Evolutionary conservation across 2,888 invertebrate genomes (phyloP), one percentile per base, ranked within the genome.

Genomic region (Lagria hirta): DNA sequence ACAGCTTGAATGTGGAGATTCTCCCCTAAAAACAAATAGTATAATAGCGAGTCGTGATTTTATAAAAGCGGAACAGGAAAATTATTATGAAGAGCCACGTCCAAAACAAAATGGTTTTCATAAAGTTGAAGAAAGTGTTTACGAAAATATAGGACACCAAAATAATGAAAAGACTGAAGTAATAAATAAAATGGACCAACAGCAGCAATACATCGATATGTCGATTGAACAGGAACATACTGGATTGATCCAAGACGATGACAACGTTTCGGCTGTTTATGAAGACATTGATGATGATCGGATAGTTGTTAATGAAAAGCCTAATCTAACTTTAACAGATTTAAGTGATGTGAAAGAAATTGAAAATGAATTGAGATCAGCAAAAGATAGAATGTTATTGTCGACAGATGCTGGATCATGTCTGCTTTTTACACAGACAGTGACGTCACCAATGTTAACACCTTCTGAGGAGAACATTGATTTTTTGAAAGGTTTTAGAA

Each of bases 401-500:
- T 65, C 66, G 7, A 67, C 69, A 2, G 72, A 73, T 38, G 69
- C 66, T 22, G 61, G 66, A 1, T 65, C 71, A 3, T 68, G 68
- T 43, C 48, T 72, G 15, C 59, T 73, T 4, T 73, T 72, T 47
- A 72, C 72, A 1, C 73, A 73, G 58, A 73, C 73, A 1, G 70
- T 73, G 10, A 72, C 71, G 8, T 70, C 70, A 1, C 73, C 73
- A 3, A 72, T 72, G 71, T 45, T 72, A 28, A 73, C 73, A 10
- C 73, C 73, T 4, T 69, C 69, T 11, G 73, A 73, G 44, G 73
- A 73, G 50, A 69, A 69, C 48, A 70, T 72, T 16, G 73, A 73
- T 57, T 72, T 73, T 54, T 56, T 72, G 30, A 70, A 72, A 55
- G 71, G 67, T 18, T 69, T 73, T 49, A 61, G 64, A 10, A 17